Percentiles rank a stretch among this genome's conserved stretches.
Conservation (phyloP, 2,888 invertebrate species). For the Pyrgus malvae region DNA sequence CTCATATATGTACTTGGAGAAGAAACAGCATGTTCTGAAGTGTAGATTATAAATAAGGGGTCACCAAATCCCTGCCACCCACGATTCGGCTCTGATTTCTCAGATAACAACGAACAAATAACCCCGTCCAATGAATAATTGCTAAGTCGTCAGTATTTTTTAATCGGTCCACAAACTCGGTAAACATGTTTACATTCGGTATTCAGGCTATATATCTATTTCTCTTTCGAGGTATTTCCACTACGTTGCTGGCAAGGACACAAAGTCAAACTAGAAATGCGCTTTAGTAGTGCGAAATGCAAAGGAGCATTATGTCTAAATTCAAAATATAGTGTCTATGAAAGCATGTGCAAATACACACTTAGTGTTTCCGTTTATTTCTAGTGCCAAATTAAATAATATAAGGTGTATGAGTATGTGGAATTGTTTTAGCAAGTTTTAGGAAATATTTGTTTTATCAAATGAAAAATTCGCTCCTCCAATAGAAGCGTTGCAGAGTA, state of each 20-base stretch:
- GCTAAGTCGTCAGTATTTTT: slow-evolving; percentile 60
- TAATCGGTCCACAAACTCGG: slow-evolving; percentile 57
- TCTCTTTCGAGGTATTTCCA: slow-evolving; percentile 66
- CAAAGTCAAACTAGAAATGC: slow-evolving; percentile 48
- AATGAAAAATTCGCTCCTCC: too few species aligned
- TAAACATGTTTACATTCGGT: slow-evolving; percentile 77
- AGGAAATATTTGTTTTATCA: too few species aligned
- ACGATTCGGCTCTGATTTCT: slow-evolving; percentile 22
- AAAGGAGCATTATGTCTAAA: slow-evolving; percentile 44
- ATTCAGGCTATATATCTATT: slow-evolving; percentile 67
- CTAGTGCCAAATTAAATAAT: background rate
- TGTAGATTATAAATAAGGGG: slow-evolving; percentile 16
- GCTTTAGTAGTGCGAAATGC: slow-evolving; percentile 40
- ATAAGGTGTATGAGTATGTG: too few species aligned
- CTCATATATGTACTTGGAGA: too few species aligned
- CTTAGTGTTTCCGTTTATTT: slow-evolving; percentile 13
- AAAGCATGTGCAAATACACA: slow-evolving; percentile 12
- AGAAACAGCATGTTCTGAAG: too few species aligned
- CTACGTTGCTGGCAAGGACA: slow-evolving; percentile 56
- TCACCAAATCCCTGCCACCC: slow-evolving; percentile 19
- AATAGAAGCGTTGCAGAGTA: too few species aligned
- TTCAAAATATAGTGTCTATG: slow-evolving; percentile 16
- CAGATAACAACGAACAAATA: slow-evolving; percentile 23
- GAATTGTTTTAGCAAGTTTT: too few species aligned
- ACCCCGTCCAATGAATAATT: slow-evolving; percentile 47